Evolutionary conservation across 2,888 invertebrate genomes (phyloP), one percentile per base, ranked within the genome.

Genomic region (Scelioninae gen. 1): DNA sequence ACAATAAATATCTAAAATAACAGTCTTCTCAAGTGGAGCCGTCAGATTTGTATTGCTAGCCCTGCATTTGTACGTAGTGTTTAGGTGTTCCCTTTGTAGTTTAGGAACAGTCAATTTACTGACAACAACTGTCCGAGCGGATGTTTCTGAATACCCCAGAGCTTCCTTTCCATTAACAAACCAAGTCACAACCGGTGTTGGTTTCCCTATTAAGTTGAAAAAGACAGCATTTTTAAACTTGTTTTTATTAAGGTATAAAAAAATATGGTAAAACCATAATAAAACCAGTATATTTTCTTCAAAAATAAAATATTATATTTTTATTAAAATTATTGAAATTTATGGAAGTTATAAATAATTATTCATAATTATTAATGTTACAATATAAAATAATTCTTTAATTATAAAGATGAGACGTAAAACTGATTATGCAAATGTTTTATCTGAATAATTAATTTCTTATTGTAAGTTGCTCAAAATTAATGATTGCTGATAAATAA

Each of bases 41-140:
- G 96, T 96, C 82, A 97, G 94, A 92, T 97, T 96, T 53, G 97
- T 97, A 92, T 97, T 97, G 76, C 96, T 95, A 10, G 97, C 97
- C 92, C 96, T 95, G 91, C 97, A 97, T 92, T 96, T 96, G 93
- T 96, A 97, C 38, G 96, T 96, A 47, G 96, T 96, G 92, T 97
- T 97, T 76, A 97, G 94, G 87, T 97, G 96, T 82, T 95, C 95
- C 85, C 97, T 94, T 85, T 94, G 95, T 71, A 97, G 94, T 85
- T 95, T 94, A 15, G 95, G 94, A 86, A 97, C 94, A 90, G 95
- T 96, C 87, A 97, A 93, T 78, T 95, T 94, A 93, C 96, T 97
- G 78, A 96, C 96, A 51, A 96, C 95, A 68, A 97, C 95, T 90
- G 96, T 95, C 34, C 95, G 95, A 82, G 95, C 94, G 86, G 95